Evolutionary conservation across 2,113 vertebrate genomes (phyloP).

Genomic region (Tenebrosternarchus preto): DNA sequence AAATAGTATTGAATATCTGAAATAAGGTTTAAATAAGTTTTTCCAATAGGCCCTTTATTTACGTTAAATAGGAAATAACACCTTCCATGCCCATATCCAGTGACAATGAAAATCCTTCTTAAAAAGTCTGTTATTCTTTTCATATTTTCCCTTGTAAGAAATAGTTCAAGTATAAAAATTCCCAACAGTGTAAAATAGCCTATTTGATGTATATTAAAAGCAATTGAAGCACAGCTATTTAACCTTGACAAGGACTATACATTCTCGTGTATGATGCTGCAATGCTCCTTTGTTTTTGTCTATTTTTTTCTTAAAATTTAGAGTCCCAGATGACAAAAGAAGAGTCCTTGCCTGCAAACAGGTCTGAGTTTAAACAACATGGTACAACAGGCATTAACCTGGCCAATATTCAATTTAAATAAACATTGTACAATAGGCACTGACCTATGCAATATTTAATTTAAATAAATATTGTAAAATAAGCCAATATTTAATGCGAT

Average conservation of each 20-base stretch:
- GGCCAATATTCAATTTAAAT: slow-evolving; percentile 70
- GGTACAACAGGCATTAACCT: slow-evolving; percentile 78
- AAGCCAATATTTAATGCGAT: slow-evolving; percentile 81
- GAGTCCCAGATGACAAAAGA: slow-evolving; percentile 76
- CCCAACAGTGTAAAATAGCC: slow-evolving; percentile 98
- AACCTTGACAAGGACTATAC: slow-evolving; percentile 83
- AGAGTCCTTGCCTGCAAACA: slow-evolving; percentile 70
- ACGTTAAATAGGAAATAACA: slow-evolving; percentile 81
- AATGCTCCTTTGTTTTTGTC: slow-evolving; percentile 73
- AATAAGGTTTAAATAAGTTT: slow-evolving; percentile 82
- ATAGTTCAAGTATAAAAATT: slow-evolving; percentile 99
- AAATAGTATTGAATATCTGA: slow-evolving; percentile 91
- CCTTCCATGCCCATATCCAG: slow-evolving; percentile 91
- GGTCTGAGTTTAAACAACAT: slow-evolving; percentile 76
- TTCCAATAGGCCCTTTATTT: slow-evolving; percentile 88
- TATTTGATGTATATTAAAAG: slow-evolving; percentile 89
- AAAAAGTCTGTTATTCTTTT: slow-evolving; percentile 74
- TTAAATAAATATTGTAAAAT: slow-evolving; percentile 75
- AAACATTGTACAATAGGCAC: slow-evolving; percentile 76
- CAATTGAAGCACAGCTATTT: slow-evolving; percentile 94
- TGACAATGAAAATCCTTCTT: slow-evolving; percentile 91
- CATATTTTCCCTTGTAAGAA: slow-evolving; percentile 99
- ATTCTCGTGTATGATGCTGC: slow-evolving; percentile 91
- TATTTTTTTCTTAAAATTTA: slow-evolving; percentile 47
- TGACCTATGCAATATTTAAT: slow-evolving; percentile 70